These are phyloP conservation scores for Cyphomyrmex costatus DNA, from an alignment of 1,140 invertebrate species.

Conservation along the genomic window DNA sequence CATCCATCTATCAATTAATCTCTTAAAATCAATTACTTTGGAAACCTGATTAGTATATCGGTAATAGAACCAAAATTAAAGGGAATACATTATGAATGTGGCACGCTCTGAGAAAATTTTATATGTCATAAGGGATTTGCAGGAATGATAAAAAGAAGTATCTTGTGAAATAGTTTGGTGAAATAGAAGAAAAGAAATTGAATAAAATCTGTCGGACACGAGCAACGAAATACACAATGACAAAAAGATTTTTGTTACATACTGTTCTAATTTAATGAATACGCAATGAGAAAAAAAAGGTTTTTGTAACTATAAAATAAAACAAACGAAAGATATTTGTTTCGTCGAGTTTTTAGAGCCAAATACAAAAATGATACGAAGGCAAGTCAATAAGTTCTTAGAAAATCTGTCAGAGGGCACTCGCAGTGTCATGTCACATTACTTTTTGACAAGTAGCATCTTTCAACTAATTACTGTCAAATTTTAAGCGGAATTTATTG, in stretches of 20 bases:
- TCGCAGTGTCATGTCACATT: too few relatives aligned
- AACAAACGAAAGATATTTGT: neutral
- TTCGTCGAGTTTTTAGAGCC: conserved; percentile 13
- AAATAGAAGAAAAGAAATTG: conserved; percentile 17
- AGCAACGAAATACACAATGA: neutral
- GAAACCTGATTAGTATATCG: conserved; percentile 81
- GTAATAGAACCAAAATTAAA: conserved; percentile 88
- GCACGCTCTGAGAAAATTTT: neutral
- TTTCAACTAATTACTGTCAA: too few relatives aligned
- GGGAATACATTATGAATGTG: too few relatives aligned
- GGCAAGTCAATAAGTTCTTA: too few relatives aligned
- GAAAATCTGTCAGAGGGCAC: too few relatives aligned
- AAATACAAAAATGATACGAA: conserved; percentile 20
- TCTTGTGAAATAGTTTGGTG: neutral
- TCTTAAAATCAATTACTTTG: conserved; percentile 82
- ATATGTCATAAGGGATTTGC: conserved; percentile 22
- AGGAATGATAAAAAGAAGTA: conserved; percentile 9
- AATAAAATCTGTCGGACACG: conserved; percentile 18
- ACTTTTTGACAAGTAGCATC: too few relatives aligned
- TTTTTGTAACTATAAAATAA: neutral
- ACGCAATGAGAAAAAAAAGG: neutral
- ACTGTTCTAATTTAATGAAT: neutral
- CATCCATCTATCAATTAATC: conserved; percentile 85
- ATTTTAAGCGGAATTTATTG: too few relatives aligned
- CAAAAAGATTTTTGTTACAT: neutral